These are phyloP conservation scores for Sinodicranocentrus sp. DNA, from an alignment of 2,888 invertebrate genomes.

Conservation along the genomic window DNA sequence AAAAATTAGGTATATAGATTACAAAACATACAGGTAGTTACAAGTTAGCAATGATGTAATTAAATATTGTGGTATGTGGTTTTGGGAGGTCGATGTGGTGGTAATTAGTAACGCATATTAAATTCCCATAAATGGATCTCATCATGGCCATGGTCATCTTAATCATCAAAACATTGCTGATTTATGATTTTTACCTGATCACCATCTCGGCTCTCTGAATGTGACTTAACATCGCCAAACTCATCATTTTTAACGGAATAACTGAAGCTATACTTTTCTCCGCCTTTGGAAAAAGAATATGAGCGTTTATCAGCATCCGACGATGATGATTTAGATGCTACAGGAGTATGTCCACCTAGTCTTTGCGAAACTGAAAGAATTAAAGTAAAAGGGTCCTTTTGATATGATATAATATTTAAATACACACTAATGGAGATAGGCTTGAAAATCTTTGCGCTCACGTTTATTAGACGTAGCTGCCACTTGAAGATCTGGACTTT, in stretches of 20 bases:
- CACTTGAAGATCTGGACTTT: conserved; percentile 45
- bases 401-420: background rate
- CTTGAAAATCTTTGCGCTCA: too few species aligned
- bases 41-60: too few species aligned
- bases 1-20: too few species aligned
- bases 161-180: too few species aligned
- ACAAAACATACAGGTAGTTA: too few species aligned
- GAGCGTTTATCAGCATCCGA: conserved; percentile 38
- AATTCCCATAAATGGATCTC: too few species aligned
- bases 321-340: conserved; percentile 1
- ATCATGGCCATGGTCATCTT: too few species aligned
- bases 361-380: conserved; percentile 44
- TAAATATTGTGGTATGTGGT: too few species aligned
- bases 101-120: too few species aligned
- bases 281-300: conserved; percentile 37
- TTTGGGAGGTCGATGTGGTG: too few species aligned
- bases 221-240: conserved; percentile 63
- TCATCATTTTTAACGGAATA: conserved; percentile 60
- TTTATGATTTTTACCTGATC: too few species aligned
- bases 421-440: background rate
- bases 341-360: background rate
- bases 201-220: conserved; percentile 61
- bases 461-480: conserved; percentile 60
- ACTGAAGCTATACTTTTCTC: conserved; percentile 58
- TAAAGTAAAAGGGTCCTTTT: too few species aligned